phyloP scores from a whole-genome alignment of 2,888 invertebrate species.

The Trachelus troglodyta region DNA sequence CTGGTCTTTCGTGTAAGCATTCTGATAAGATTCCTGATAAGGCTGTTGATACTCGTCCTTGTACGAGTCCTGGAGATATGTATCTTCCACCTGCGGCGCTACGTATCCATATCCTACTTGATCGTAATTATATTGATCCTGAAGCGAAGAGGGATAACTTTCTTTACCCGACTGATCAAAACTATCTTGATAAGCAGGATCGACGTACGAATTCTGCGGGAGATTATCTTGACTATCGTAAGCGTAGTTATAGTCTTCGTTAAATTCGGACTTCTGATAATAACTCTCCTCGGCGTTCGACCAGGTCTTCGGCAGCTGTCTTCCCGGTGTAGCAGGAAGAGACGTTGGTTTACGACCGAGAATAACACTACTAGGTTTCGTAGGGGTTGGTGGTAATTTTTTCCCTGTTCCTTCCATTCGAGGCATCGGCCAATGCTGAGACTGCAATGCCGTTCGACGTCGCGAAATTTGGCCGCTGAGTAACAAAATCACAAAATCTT shows the following conservation, averaged over 20 bases:
- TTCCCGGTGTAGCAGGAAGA: slow-evolving; percentile 70
- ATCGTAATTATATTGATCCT: neutral
- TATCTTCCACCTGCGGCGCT: slow-evolving; percentile 28
- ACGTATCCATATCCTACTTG: neutral
- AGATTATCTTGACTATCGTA: slow-evolving; percentile 77
- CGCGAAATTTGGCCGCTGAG: slow-evolving; percentile 37
- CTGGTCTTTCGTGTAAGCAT: neutral
- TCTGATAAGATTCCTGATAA: slow-evolving; percentile 23
- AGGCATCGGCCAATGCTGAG: slow-evolving; percentile 54
- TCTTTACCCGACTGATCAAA: slow-evolving; percentile 19
- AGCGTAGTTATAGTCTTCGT: slow-evolving; percentile 79
- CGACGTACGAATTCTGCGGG: slow-evolving; percentile 55
- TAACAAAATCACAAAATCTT: neutral
- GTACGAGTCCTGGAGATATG: slow-evolving; percentile 44
- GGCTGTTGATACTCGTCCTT: slow-evolving; percentile 38
- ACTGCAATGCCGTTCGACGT: slow-evolving; percentile 52
- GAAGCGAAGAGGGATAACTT: slow-evolving; percentile 14
- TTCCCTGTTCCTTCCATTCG: slow-evolving; percentile 61
- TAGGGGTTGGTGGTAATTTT: slow-evolving; percentile 64
- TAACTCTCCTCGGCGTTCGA: slow-evolving; percentile 62
- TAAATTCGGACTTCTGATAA: slow-evolving; percentile 69
- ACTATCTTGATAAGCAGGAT: slow-evolving; percentile 37
- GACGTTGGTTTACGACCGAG: slow-evolving; percentile 61
- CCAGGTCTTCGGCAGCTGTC: slow-evolving; percentile 67
- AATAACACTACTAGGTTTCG: slow-evolving; percentile 55